These are phyloP conservation scores for Cetoscarus ocellatus DNA, from an alignment of 2,797 vertebrate species.

Conservation along the genomic window DNA sequence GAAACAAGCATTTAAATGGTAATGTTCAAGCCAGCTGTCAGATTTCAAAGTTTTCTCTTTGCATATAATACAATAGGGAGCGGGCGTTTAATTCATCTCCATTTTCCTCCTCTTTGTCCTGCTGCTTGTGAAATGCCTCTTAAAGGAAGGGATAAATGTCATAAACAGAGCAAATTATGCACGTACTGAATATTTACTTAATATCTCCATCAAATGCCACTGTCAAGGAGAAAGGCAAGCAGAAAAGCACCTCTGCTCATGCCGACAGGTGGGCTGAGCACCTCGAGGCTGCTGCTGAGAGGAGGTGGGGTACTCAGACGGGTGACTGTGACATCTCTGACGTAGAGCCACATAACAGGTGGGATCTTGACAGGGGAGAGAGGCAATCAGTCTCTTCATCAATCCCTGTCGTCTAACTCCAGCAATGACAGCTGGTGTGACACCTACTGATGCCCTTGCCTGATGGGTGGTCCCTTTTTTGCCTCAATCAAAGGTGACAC, in stretches of 20 bases:
- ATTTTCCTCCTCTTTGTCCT: slow-evolving; percentile 55
- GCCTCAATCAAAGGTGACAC: slow-evolving; percentile 75
- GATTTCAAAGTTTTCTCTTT: slow-evolving; percentile 70
- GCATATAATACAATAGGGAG: slow-evolving; percentile 51
- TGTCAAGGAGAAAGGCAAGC: slow-evolving; percentile 69
- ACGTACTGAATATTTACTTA: slow-evolving; percentile 61
- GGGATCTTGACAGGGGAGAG: slow-evolving; percentile 81
- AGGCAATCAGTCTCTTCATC: slow-evolving; percentile 81
- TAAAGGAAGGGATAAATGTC: slow-evolving; percentile 58
- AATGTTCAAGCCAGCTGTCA: slow-evolving; percentile 73
- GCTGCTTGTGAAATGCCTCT: slow-evolving; percentile 41
- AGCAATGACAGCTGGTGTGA: slow-evolving; percentile 84
- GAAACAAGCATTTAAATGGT: slow-evolving; percentile 79
- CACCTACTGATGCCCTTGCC: slow-evolving; percentile 76
- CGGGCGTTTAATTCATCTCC: slow-evolving; percentile 58
- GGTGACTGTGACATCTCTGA: slow-evolving; percentile 65
- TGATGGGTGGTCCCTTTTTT: slow-evolving; percentile 75
- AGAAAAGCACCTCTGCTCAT: slow-evolving; percentile 48
- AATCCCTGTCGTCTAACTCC: slow-evolving; percentile 81
- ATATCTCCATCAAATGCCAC: slow-evolving; percentile 60
- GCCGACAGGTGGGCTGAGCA: slow-evolving; percentile 66
- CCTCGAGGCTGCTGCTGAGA: slow-evolving; percentile 63
- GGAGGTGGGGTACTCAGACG: slow-evolving; percentile 61
- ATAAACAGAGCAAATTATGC: slow-evolving; percentile 58
- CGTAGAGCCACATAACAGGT: slow-evolving; percentile 75